Evolutionary conservation across 2,113 vertebrate genomes (phyloP).

Genomic region (Tragelaphus scriptus): DNA sequence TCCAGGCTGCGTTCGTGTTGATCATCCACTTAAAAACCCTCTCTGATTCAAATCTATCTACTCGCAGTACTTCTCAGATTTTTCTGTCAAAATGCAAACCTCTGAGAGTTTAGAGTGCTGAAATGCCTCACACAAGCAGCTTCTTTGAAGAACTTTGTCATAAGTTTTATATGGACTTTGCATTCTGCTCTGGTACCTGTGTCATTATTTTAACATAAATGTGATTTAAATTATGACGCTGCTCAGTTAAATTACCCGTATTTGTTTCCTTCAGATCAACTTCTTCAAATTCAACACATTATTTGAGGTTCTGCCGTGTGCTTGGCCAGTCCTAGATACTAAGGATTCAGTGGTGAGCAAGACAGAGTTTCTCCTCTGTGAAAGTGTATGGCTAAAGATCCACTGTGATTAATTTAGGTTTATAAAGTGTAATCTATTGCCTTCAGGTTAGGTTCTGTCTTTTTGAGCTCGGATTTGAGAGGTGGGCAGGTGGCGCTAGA

Average conservation of each 20-base stretch:
- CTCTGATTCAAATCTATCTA: background rate
- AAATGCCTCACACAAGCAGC: fast-evolving
- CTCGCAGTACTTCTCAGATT: fast-evolving
- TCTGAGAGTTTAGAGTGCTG: background rate
- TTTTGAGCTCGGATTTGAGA: background rate
- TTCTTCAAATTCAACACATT: background rate
- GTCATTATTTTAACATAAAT: background rate
- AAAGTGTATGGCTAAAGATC: background rate
- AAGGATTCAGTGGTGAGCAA: too few species aligned
- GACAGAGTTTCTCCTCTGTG: background rate
- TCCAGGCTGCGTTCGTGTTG: fast-evolving
- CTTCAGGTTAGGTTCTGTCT: background rate
- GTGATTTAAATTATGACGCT: background rate
- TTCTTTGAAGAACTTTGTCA: background rate
- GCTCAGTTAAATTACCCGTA: background rate
- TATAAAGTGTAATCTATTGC: background rate
- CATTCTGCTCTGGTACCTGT: background rate
- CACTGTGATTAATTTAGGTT: background rate
- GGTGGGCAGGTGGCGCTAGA: background rate
- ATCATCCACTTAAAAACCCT: background rate
- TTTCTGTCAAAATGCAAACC: background rate
- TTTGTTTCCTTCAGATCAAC: background rate
- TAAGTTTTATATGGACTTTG: background rate
- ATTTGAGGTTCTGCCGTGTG: background rate
- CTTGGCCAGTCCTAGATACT: background rate